Percentiles rank a stretch among this genome's conserved stretches.
Conservation (phyloP, 2,113 vertebrate genomes). For the Numenius arquata region DNA sequence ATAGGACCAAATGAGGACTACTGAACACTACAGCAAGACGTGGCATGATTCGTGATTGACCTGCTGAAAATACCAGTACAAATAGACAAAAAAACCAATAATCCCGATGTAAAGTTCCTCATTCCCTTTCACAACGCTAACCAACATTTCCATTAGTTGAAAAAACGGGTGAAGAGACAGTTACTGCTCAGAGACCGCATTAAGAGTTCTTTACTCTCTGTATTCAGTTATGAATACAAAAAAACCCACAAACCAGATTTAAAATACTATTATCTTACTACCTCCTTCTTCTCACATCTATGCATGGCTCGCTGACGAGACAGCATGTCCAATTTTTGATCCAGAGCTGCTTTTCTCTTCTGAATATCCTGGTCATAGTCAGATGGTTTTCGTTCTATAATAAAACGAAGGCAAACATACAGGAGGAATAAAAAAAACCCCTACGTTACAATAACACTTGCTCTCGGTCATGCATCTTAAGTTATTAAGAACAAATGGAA, state of each 20-base stretch:
- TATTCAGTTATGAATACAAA: neutral
- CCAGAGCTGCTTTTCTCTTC: conserved; percentile 73
- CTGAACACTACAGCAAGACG: neutral
- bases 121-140: neutral
- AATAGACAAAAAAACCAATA: neutral
- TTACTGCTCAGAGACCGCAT: neutral
- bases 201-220: neutral
- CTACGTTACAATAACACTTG: neutral
- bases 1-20: neutral
- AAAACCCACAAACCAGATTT: neutral
- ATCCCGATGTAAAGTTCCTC: neutral
- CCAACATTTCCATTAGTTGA: neutral
- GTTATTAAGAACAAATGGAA: neutral
- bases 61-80: neutral
- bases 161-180: neutral
- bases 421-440: neutral
- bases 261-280: conserved; percentile 8
- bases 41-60: neutral
- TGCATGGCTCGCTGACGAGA: conserved; percentile 75
- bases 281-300: conserved; percentile 56
- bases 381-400: conserved; percentile 70
- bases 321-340: conserved; percentile 74
- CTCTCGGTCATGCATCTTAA: neutral
- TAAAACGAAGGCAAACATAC: neutral
- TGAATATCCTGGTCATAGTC: conserved; percentile 69